Conservation (phyloP, 1,140 invertebrate species). For the Eciton burchellii region DNA sequence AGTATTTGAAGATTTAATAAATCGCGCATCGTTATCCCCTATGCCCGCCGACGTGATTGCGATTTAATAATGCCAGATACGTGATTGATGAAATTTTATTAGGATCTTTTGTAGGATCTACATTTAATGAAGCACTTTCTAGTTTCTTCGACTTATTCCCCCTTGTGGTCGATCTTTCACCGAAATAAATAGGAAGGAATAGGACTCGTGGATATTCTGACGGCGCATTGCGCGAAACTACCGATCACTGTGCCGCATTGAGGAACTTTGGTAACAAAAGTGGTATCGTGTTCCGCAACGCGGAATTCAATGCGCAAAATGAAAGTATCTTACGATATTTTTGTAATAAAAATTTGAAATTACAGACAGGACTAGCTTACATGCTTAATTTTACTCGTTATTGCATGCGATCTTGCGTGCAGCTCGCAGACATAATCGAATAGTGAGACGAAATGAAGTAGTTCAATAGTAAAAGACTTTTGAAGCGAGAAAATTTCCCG, state of each 20-base stretch:
- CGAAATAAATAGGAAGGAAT: conserved; percentile 36
- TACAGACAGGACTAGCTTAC: neutral
- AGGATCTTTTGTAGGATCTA: conserved; percentile 63
- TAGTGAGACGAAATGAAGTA: neutral
- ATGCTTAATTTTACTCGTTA: conserved; percentile 1
- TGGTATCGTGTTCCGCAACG: neutral
- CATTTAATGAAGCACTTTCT: conserved; percentile 63
- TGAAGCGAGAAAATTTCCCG: neutral
- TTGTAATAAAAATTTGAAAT: conserved; percentile 1
- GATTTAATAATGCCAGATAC: conserved; percentile 61
- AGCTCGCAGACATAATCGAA: neutral
- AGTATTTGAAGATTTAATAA: conserved; percentile 18
- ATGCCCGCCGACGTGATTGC: neutral
- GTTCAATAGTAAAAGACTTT: conserved; percentile 12
- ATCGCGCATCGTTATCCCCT: neutral
- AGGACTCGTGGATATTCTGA: neutral
- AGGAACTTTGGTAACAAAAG: conserved; percentile 34
- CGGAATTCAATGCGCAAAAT: neutral
- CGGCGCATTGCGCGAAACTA: neutral
- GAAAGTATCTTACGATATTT: neutral
- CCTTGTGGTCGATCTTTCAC: neutral
- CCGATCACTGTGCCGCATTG: neutral
- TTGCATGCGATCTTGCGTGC: neutral
- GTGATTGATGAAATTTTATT: conserved; percentile 69
- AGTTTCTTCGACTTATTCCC: conserved; percentile 29